A percentile compares a stretch with the other conserved stretches of the same genome.
These are phyloP conservation scores for Amblyornis subalaris DNA, from an alignment of 2,113 vertebrate species.

Conservation along the genomic window DNA sequence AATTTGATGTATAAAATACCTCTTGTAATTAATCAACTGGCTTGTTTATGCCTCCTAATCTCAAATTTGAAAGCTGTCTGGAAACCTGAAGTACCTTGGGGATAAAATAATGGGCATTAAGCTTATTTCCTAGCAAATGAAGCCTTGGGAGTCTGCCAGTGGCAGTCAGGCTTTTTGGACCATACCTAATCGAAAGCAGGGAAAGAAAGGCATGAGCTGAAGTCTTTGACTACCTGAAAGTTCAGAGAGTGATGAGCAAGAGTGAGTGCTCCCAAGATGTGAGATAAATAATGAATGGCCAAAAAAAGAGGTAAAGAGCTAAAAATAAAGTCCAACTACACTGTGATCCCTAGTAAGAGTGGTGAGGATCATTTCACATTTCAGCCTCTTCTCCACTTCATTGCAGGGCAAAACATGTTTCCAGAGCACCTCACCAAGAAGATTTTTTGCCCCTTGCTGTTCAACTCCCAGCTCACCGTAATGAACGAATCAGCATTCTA, in stretches of 20 bases:
- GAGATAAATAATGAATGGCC: conserved; percentile 2
- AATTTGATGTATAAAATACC: background rate
- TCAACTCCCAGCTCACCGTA: background rate
- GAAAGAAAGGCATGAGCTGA: background rate
- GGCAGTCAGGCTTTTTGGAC: conserved; percentile 3
- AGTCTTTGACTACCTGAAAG: background rate
- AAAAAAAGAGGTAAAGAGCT: background rate
- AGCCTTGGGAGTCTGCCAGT: background rate
- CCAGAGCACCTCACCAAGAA: background rate
- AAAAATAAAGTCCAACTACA: conserved; percentile 15
- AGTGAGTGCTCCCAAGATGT: background rate
- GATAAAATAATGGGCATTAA: conserved; percentile 8
- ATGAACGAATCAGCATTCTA: background rate
- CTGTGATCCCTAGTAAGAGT: background rate
- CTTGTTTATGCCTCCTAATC: background rate
- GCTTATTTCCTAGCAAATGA: background rate
- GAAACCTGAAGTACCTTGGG: background rate
- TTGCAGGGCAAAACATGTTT: background rate
- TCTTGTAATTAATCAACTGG: conserved; percentile 5
- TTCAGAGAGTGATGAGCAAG: background rate
- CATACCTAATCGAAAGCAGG: background rate
- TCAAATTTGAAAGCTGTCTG: conserved; percentile 8
- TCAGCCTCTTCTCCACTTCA: background rate
- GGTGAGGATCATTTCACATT: background rate
- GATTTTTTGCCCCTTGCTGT: background rate